Base-by-base conservation (phyloP, 2,113 vertebrate genomes). In the Pandion haliaetus region DNA sequence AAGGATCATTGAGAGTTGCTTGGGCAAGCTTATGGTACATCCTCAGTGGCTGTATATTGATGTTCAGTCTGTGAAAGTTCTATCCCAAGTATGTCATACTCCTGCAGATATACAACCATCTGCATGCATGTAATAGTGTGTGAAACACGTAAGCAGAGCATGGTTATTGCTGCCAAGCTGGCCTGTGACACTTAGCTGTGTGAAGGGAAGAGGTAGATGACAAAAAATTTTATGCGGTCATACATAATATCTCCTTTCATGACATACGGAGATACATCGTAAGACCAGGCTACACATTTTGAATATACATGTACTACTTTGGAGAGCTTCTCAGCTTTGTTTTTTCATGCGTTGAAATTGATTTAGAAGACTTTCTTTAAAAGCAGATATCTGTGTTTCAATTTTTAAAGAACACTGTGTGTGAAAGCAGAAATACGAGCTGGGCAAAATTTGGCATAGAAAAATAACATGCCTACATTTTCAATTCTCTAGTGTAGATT, bases 231-330 rank as follows among this genome's bases (percentile, higher is more conserved):
- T 10, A 7, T 36, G 16, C 18, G 28, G 5, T 36, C 17, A 3
- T 40, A 7, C 3, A 3, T 17, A 2, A 6, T 9, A 34, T 67
- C 25, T 88, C 15, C 29, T 91, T 47, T 71, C 3, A 2, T 10
- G 20, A 7, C 26, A 8, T 0, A 1, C 26, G 26, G 59, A 61
- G 29, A 17, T 14, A 1, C 2, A 25, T 8, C 5, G 0, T 12
- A 34, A 79, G 21, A 32, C 36, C 26, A 13, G 18, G 59, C 25
- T 47, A 19, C 3, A 21, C 4, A 3, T 61, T 58, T n/a, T 72
- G 47, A 32, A 40, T 20, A 12, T 21, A 4, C 1, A 3, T 1
- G 1, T 17, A 5, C 8, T 40, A 18, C 69, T 71, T 61, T 20
- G 49, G 42, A 82, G 44, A 34, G 13, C n/a, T 70, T 5, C 66